Conservation (phyloP, 2,797 vertebrate species). For the Phoeniculus purpureus region DNA sequence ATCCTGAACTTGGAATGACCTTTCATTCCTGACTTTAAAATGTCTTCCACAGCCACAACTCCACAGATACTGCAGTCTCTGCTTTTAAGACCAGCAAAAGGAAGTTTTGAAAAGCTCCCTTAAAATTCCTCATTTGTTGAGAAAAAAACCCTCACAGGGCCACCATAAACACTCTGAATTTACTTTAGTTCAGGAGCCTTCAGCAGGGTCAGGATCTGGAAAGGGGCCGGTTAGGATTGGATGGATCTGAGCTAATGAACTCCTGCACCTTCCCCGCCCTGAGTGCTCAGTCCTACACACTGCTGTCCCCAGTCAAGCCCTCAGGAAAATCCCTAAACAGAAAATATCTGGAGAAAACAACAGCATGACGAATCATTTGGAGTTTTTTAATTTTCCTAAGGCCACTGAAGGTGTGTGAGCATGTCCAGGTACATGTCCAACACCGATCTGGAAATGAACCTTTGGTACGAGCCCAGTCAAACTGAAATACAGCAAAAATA, state of each 20-base stretch:
- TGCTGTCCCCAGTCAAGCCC: background rate
- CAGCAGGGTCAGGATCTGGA: background rate
- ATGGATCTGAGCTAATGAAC: background rate
- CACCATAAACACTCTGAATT: background rate
- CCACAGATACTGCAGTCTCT: background rate
- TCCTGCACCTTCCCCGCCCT: background rate
- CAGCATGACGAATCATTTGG: background rate
- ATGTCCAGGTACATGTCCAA: background rate
- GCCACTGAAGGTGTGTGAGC: background rate
- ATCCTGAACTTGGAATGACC: background rate
- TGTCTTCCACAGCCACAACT: background rate
- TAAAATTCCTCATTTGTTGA: background rate
- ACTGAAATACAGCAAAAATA: background rate
- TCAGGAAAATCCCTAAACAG: background rate
- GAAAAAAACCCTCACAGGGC: background rate
- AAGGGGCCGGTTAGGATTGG: background rate
- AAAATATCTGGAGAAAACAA: rapidly evolving
- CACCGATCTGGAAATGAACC: background rate
- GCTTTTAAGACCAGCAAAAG: background rate
- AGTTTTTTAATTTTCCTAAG: background rate
- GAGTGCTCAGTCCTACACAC: background rate
- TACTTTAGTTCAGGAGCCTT: background rate
- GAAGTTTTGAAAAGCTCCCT: background rate
- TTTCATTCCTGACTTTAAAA: background rate
- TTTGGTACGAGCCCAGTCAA: background rate